Conservation (phyloP, 2,113 vertebrate species). For the Ammospiza nelsoni region DNA sequence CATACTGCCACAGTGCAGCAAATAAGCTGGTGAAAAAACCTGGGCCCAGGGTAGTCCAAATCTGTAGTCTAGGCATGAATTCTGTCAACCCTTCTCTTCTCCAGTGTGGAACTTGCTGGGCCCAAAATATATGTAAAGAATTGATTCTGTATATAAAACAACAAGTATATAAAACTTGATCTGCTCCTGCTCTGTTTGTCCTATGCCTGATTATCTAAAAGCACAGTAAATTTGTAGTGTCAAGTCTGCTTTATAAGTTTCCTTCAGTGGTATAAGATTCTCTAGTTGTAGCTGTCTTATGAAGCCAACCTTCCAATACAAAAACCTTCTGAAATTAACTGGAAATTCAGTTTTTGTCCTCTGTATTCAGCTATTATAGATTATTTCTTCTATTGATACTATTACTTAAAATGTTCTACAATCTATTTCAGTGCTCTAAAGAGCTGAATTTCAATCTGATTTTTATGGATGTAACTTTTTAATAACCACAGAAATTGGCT, state of each 20-base stretch:
- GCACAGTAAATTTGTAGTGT: background rate
- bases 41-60: background rate
- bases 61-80: background rate
- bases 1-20: background rate
- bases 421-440: background rate
- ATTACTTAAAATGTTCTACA: background rate
- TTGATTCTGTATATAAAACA: too few relatives aligned
- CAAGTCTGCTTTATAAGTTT: background rate
- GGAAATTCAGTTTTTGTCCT: background rate
- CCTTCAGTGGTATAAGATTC: background rate
- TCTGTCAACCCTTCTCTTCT: background rate
- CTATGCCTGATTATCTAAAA: background rate
- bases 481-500: background rate
- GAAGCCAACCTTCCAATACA: background rate
- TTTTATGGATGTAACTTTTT: background rate
- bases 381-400: background rate
- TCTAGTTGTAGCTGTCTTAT: background rate
- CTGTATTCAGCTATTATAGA: background rate
- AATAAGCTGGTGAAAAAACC: background rate
- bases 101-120: background rate
- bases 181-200: background rate
- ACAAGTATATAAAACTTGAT: background rate
- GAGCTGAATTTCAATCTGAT: background rate
- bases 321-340: constrained; percentile 12
- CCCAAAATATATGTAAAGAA: background rate